Evolutionary conservation across 2,113 vertebrate genomes (phyloP), one percentile per base, ranked within the genome.

Genomic region (Dasyurus viverrinus): DNA sequence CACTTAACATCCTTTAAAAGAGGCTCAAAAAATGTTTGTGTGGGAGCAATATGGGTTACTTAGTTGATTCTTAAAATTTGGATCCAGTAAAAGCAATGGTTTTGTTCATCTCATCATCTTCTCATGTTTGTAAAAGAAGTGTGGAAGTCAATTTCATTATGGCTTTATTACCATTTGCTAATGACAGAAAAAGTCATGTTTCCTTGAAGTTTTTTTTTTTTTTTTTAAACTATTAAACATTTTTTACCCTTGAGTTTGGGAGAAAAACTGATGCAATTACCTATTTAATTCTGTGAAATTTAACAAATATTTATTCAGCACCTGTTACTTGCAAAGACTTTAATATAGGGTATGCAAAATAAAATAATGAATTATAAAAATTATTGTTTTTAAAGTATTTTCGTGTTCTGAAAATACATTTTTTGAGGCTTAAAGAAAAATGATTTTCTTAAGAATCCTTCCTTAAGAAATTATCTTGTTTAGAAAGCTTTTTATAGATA

Each of bases 191-290:
- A 84, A 8, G 16, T 54, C 53, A 26, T 89, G 2, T 57, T 60
- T 10, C 68, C 22, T 48, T 90, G 36, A 84, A 91, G 90, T 96
- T 97, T 95, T 42, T 89, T 93, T 54, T 92, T 95, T 94, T 47
- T 50, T 50, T 50, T 50, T 8, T n/a, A n/a, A 50, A 50, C 50
- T 50, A 50, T 52, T 76, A 8, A 84, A 22, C 16, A 68, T n/a
- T 76, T 76, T 76, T 84, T 84, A 84, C n/a, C 19, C 42, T 84
- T 84, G n/a, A 23, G 2, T 84, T 23, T 16, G 0, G 68, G 68
- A 42, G n/a, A 22, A 42, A 84, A 84, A 84, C 5, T 60, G 57
- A 30, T 60, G 50, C 10, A 60, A 30, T 60, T 60, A 60, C 30
- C 30, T 68, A 2, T 36, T 68, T 68, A 68, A 36, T 36, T 68